Evolutionary conservation across 2,113 vertebrate genomes (phyloP).

Genomic region (Brienomyrus brachyistius): DNA sequence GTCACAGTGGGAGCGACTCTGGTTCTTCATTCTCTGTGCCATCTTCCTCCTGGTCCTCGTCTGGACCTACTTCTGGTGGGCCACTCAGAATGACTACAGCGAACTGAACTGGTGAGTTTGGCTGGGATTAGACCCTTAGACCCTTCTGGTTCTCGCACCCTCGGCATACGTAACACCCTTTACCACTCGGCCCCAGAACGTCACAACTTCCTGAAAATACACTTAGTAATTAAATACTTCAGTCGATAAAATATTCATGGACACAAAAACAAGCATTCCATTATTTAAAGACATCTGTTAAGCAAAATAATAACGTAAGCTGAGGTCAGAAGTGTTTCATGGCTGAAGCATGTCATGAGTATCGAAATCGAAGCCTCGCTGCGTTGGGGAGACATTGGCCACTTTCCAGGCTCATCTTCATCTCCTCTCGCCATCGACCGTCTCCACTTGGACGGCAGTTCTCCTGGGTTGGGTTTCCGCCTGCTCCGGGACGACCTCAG

Average conservation of each 20-base stretch:
- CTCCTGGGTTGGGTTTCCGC: neutral
- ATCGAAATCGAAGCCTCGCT: neutral
- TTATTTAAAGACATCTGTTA: neutral
- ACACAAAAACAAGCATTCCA: neutral
- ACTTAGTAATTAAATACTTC: neutral
- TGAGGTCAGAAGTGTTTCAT: neutral
- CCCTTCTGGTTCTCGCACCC: neutral
- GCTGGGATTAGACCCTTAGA: neutral
- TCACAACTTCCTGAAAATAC: neutral
- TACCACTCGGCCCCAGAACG: neutral
- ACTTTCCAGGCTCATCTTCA: neutral
- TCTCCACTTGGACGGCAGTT: neutral
- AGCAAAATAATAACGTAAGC: neutral
- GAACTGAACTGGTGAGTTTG: slow-evolving; percentile 89
- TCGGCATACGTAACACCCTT: neutral
- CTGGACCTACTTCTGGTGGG: slow-evolving; percentile 97
- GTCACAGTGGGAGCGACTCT: slow-evolving; percentile 86
- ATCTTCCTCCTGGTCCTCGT: slow-evolving; percentile 82
- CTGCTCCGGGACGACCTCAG: neutral
- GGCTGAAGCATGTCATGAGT: neutral
- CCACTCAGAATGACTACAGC: slow-evolving; percentile 88
- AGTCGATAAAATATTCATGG: neutral
- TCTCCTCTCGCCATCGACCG: neutral
- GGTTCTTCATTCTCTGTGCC: slow-evolving; percentile 81
- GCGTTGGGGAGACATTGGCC: neutral